phyloP scores from a whole-genome alignment of 2,113 vertebrate species.

The Corvus cornix region DNA sequence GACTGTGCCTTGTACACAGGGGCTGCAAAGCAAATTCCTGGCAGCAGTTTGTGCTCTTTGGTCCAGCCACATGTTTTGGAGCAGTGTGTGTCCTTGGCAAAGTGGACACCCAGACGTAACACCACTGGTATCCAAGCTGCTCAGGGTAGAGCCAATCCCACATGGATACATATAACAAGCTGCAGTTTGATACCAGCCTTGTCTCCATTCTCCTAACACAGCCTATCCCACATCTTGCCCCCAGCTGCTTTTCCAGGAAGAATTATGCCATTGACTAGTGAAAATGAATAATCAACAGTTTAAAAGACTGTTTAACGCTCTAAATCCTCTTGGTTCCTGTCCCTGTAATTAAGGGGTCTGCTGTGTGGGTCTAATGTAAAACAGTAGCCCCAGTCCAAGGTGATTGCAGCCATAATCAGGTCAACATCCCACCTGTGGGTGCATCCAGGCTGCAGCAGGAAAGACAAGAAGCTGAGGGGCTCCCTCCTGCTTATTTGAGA shows the following conservation, averaged over 20 bases:
- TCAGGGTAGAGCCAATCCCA: background rate
- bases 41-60: background rate
- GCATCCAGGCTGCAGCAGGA: background rate
- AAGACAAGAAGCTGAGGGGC: background rate
- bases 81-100: background rate
- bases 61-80: background rate
- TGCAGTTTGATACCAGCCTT: background rate
- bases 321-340: background rate
- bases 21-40: background rate
- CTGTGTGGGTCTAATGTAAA: background rate
- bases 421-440: background rate
- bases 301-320: background rate
- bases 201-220: background rate
- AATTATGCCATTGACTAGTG: background rate
- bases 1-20: background rate
- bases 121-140: background rate
- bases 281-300: background rate
- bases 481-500: background rate
- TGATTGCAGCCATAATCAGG: background rate
- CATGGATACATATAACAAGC: accelerated
- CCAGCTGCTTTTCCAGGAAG: background rate
- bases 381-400: background rate
- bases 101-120: background rate
- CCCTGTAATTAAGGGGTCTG: background rate
- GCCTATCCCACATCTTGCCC: background rate